Conservation (phyloP, 1,140 invertebrate genomes). For the Drosophila aff. region DNA sequence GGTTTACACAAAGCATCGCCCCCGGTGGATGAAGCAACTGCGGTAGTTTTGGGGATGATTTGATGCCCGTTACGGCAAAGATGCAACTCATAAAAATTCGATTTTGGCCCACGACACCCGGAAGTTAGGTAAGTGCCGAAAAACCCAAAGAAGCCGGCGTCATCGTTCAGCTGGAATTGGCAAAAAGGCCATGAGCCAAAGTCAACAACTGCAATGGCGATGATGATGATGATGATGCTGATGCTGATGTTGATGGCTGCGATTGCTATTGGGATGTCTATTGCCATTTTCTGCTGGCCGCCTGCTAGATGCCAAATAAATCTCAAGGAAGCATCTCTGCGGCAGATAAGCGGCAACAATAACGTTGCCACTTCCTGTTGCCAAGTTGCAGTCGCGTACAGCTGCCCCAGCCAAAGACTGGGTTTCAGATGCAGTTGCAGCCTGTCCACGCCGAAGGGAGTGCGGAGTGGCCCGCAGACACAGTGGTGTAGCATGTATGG, state of each 20-base stretch:
- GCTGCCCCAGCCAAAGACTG: slow-evolving; percentile 35
- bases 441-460: slow-evolving; percentile 36
- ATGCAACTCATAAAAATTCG: slow-evolving; percentile 74
- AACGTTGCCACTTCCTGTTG: slow-evolving; percentile 72
- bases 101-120: slow-evolving; percentile 55
- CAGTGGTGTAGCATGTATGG: background rate
- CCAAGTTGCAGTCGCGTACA: slow-evolving; percentile 72
- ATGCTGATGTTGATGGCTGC: slow-evolving; percentile 3
- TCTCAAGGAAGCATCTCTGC: slow-evolving; percentile 79
- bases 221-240: slow-evolving; percentile 48
- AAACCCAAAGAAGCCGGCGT: slow-evolving; percentile 27
- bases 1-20: slow-evolving; percentile 14
- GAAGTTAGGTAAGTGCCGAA: slow-evolving; percentile 71
- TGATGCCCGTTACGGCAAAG: slow-evolving; percentile 45
- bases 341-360: slow-evolving; percentile 77
- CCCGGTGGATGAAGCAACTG: slow-evolving; percentile 18
- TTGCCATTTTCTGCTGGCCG: slow-evolving; percentile 38
- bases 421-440: slow-evolving; percentile 13
- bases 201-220: slow-evolving; percentile 56
- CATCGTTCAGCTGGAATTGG: slow-evolving; percentile 45
- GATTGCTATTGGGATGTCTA: slow-evolving; percentile 28
- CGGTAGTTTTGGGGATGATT: slow-evolving; percentile 13
- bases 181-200: slow-evolving; percentile 64
- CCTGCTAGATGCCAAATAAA: slow-evolving; percentile 75
- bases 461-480: slow-evolving; percentile 6